phyloP scores from a whole-genome alignment of 2,888 invertebrate genomes.

The Neoitamus cyanurus region DNA sequence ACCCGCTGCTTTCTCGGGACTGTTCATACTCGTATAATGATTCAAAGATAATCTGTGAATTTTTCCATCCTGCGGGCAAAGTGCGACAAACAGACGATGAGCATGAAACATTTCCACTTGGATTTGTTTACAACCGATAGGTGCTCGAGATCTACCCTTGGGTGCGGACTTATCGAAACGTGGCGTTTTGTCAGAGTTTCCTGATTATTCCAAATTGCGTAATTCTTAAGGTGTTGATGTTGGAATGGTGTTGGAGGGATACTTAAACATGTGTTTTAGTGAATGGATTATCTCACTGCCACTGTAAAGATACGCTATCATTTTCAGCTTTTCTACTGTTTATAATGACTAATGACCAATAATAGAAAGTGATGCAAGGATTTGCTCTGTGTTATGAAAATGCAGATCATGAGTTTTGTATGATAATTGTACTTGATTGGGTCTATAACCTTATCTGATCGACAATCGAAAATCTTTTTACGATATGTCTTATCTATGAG shows the following conservation, averaged over 20 bases:
- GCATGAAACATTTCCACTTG: slow-evolving; percentile 4
- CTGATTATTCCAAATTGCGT: neutral
- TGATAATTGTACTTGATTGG: no score
- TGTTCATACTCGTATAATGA: neutral
- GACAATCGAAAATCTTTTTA: no score
- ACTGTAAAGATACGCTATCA: neutral
- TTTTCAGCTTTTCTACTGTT: neutral
- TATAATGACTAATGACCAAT: neutral
- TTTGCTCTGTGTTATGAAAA: neutral
- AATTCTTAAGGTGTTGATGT: neutral
- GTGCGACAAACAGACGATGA: neutral
- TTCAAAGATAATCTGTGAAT: neutral
- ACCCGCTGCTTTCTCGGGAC: neutral
- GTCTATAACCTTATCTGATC: no score
- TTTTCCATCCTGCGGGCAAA: neutral
- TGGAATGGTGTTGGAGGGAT: neutral
- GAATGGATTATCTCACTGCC: neutral
- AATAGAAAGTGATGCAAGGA: neutral
- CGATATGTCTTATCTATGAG: no score
- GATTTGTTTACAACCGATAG: slow-evolving; percentile 8
- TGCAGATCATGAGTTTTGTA: no score
- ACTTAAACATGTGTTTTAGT: neutral
- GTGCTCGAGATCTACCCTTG: neutral
- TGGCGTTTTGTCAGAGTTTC: neutral
- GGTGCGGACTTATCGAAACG: neutral